A percentile compares a stretch with the other conserved stretches of the same genome.
These are phyloP conservation scores for Yponomeuta evonymella DNA, from an alignment of 2,888 invertebrate genomes.

Conservation along the genomic window DNA sequence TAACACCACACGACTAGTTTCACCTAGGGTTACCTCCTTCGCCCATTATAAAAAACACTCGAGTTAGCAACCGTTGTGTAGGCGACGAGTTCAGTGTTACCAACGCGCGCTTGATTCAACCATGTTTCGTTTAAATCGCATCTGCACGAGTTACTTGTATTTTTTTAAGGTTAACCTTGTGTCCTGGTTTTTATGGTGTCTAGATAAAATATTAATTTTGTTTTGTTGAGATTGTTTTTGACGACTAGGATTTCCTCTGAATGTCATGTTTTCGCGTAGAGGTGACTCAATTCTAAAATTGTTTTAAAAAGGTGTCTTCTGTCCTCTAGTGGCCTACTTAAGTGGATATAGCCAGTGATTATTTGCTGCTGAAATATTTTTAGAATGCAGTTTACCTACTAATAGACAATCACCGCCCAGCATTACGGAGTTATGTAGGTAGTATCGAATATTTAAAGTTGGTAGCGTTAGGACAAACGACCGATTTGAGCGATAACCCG, in stretches of 20 bases:
- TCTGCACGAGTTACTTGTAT: not conserved
- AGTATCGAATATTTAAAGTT: conserved; percentile 15
- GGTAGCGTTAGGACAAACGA: conserved; percentile 16
- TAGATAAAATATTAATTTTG: not conserved
- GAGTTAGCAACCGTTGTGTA: not conserved
- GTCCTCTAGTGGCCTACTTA: not conserved
- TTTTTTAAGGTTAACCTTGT: not conserved
- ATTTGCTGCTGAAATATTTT: not conserved
- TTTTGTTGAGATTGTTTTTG: not conserved
- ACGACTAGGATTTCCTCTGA: not conserved
- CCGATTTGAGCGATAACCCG: conserved; percentile 19
- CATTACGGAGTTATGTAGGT: not conserved
- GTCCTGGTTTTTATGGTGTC: not conserved
- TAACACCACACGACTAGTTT: conserved; percentile 15
- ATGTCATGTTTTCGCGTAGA: not conserved
- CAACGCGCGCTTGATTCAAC: not conserved
- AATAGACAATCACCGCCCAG: too few relatives aligned
- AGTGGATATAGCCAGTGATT: not conserved
- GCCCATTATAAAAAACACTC: not conserved
- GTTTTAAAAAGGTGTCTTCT: not conserved
- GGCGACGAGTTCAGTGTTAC: not conserved
- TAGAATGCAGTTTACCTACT: not conserved
- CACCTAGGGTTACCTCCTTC: conserved; percentile 10
- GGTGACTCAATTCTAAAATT: conserved; percentile 2
- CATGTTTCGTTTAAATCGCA: not conserved